These are phyloP conservation scores for Garra rufa DNA, from an alignment of 2,113 vertebrate species.

Conservation along the genomic window DNA sequence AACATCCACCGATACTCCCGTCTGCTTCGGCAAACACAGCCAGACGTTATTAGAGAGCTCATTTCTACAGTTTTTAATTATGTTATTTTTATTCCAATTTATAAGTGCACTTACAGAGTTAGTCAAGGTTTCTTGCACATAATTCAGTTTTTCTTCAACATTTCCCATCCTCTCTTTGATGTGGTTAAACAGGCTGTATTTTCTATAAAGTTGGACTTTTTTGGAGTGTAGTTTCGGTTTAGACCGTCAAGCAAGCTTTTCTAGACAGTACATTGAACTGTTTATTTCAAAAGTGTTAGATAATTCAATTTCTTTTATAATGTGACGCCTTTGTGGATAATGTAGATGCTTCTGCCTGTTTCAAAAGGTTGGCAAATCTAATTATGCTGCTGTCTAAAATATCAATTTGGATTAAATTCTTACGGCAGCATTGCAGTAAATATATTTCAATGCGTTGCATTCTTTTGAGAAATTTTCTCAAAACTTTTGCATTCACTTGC, in stretches of 20 bases:
- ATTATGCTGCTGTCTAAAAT: neutral
- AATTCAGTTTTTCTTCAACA: neutral
- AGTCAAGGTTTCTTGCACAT: neutral
- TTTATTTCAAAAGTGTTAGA: neutral
- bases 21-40: slow-evolving; percentile 15
- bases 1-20: neutral
- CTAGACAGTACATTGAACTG: neutral
- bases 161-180: slow-evolving; percentile 6
- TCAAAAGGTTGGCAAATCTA: neutral
- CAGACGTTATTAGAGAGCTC: neutral
- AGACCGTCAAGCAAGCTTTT: neutral
- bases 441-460: neutral
- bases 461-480: neutral
- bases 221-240: neutral
- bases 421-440: neutral
- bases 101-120: neutral
- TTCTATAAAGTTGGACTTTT: neutral
- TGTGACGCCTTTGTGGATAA: neutral
- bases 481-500: neutral
- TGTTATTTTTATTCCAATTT: neutral
- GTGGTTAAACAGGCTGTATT: neutral
- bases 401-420: neutral
- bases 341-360: neutral
- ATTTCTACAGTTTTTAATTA: neutral
- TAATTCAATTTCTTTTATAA: neutral